phyloP scores from a whole-genome alignment of 2,888 invertebrate genomes.

The Dolomedes plantarius region DNA sequence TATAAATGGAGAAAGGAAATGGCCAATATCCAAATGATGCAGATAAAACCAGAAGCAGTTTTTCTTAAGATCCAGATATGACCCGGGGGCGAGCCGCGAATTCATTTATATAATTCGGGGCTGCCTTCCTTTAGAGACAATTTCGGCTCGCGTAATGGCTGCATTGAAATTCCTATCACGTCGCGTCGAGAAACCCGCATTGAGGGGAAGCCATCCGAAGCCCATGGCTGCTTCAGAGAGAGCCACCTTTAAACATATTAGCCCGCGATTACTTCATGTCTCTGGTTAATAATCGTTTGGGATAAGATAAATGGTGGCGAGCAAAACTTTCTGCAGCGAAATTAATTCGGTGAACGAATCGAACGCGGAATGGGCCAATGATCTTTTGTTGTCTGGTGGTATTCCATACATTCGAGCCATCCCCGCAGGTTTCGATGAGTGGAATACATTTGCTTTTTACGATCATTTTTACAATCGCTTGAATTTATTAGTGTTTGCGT shows the following conservation, averaged over 20 bases:
- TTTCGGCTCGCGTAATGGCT: not conserved
- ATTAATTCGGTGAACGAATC: constrained; percentile 43
- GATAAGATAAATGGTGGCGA: constrained; percentile 51
- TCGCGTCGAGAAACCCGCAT: not conserved
- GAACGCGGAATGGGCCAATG: constrained; percentile 34
- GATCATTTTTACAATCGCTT: not conserved
- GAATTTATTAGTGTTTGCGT: not conserved
- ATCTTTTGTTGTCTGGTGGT: constrained; percentile 57
- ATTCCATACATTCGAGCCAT: not conserved
- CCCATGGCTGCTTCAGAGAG: not conserved
- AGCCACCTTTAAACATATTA: constrained; percentile 39
- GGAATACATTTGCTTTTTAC: not conserved
- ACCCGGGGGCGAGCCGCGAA: constrained; percentile 1
- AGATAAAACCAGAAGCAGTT: constrained; percentile 7
- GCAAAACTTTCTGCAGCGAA: constrained; percentile 31
- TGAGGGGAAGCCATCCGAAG: not conserved
- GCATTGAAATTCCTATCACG: constrained; percentile 5
- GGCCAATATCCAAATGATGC: not conserved
- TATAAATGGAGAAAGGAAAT: not conserved
- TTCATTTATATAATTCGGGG: constrained; percentile 9
- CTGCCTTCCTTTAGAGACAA: not conserved
- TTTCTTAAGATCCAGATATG: not conserved
- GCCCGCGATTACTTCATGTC: constrained; percentile 59
- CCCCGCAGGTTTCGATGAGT: not conserved
- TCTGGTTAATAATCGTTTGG: constrained; percentile 60